Evolutionary conservation across 2,888 invertebrate species (phyloP).

Genomic region (Cremastobaeus sp.): DNA sequence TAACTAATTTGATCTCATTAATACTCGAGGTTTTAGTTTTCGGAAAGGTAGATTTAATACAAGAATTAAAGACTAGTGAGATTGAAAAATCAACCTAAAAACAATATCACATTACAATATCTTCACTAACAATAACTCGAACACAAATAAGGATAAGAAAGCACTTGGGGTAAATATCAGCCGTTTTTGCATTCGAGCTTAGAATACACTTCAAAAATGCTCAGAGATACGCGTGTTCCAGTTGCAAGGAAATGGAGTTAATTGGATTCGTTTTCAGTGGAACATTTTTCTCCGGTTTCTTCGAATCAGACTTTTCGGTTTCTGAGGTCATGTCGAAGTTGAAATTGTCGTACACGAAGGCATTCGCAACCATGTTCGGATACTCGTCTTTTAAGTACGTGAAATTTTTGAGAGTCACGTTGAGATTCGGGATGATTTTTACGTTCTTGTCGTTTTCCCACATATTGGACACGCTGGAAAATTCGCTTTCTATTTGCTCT

Average conservation of each 20-base stretch:
- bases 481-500: conserved; percentile 83
- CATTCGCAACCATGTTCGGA: conserved; percentile 62
- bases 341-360: conserved; percentile 70
- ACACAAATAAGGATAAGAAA: conserved; percentile 4
- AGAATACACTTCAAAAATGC: no score
- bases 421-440: conserved; percentile 39
- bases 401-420: conserved; percentile 68
- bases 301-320: conserved; percentile 42
- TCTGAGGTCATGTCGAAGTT: conserved; percentile 67
- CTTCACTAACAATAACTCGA: background rate
- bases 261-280: conserved; percentile 40
- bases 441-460: conserved; percentile 45
- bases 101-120: conserved; percentile 13
- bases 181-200: no score
- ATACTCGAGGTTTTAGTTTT: background rate
- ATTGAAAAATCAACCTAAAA: background rate
- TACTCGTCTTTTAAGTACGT: conserved; percentile 67
- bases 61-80: conserved; percentile 5
- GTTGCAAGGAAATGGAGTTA: conserved; percentile 43
- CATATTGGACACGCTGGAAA: conserved; percentile 77
- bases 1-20: background rate
- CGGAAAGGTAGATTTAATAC: background rate
- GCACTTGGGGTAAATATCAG: no score
- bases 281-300: background rate
- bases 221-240: conserved; percentile 53